phyloP scores from a whole-genome alignment of 2,113 vertebrate species.

The Echinops telfairi region DNA sequence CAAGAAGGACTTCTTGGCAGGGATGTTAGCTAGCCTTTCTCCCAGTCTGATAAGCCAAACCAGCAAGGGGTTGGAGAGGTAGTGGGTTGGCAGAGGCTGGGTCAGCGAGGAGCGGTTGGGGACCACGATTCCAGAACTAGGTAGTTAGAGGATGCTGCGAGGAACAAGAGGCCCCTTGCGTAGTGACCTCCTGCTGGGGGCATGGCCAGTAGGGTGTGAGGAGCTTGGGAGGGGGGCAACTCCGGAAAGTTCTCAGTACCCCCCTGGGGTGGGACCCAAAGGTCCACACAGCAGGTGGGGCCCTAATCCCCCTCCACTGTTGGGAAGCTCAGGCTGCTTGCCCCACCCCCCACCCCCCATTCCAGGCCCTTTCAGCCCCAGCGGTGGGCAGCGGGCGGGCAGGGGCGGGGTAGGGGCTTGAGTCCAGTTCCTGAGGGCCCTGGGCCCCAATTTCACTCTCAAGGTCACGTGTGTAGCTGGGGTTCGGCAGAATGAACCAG shows the following conservation, averaged over 20 bases:
- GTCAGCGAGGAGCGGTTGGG: rapidly evolving
- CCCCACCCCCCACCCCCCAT: too few relatives aligned
- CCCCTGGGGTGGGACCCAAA: background rate
- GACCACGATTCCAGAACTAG: rapidly evolving
- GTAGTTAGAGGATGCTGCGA: background rate
- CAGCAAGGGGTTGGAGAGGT: background rate
- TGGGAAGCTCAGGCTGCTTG: background rate
- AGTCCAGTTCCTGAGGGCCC: background rate
- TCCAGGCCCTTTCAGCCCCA: background rate
- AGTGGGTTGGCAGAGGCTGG: rapidly evolving
- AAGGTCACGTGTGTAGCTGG: background rate
- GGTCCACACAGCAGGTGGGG: rapidly evolving
- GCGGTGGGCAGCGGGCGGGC: background rate
- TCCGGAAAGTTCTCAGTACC: background rate
- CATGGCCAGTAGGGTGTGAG: background rate
- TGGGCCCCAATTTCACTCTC: background rate
- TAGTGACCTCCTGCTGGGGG: background rate
- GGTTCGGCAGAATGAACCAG: background rate
- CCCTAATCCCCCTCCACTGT: slow-evolving; percentile 1
- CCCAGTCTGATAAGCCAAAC: background rate
- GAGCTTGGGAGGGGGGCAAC: background rate
- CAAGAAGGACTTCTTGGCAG: background rate
- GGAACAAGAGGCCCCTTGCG: too few relatives aligned
- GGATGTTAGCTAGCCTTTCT: background rate
- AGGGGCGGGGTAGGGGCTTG: background rate